A percentile compares a stretch with the other conserved stretches of the same genome.
Evolutionary conservation across 2,113 vertebrate genomes (phyloP).

Genomic region (Chloroceryle aenea): DNA sequence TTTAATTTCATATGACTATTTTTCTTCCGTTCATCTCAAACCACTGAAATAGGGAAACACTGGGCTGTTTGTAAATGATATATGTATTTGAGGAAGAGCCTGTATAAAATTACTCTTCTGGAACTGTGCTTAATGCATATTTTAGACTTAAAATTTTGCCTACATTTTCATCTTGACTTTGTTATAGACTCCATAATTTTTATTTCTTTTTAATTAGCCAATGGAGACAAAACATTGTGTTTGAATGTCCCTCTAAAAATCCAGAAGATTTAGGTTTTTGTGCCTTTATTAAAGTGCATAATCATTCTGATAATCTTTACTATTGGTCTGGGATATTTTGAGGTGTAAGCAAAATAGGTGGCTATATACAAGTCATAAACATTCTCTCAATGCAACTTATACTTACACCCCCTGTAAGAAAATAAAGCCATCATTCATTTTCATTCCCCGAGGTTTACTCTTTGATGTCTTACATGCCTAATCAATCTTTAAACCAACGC

Average conservation of each 20-base stretch:
- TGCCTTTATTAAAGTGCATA: background rate
- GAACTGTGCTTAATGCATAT: conserved; percentile 40
- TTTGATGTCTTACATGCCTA: conserved; percentile 39
- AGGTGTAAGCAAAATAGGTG: background rate
- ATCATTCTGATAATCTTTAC: background rate
- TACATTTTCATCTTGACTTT: conserved; percentile 47
- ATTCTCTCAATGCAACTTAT: background rate
- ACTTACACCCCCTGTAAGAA: conserved; percentile 25
- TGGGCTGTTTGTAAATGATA: background rate
- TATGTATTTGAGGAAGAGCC: background rate
- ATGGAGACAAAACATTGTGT: background rate
- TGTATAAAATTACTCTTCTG: conserved; percentile 26
- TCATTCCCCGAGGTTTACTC: conserved; percentile 26
- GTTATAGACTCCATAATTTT: background rate
- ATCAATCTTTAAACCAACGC: conserved; percentile 57
- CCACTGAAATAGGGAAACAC: background rate
- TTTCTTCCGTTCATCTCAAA: background rate
- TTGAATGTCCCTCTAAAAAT: background rate
- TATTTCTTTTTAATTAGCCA: background rate
- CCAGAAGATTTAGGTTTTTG: background rate
- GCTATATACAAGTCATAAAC: background rate
- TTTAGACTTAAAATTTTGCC: conserved; percentile 7
- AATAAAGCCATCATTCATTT: conserved; percentile 56
- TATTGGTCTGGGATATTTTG: background rate
- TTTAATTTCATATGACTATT: background rate